phyloP scores from a whole-genome alignment of 2,113 vertebrate genomes.

The Trematocara marginatum region DNA sequence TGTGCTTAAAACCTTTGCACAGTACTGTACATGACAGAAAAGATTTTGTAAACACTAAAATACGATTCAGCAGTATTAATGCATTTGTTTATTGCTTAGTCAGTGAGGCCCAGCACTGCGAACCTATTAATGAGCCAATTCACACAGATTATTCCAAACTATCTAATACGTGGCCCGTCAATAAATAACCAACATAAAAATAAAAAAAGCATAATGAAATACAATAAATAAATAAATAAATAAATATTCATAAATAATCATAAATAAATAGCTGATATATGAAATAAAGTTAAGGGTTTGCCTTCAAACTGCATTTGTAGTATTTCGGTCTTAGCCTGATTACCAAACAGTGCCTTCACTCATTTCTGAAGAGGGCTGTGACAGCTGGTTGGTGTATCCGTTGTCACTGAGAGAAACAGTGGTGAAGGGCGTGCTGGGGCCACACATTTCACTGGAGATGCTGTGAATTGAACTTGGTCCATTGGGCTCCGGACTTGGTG shows the following conservation, averaged over 20 bases:
- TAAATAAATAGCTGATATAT: slow-evolving; percentile 29
- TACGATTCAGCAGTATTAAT: not conserved
- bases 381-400: slow-evolving; percentile 91
- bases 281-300: slow-evolving; percentile 36
- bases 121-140: not conserved
- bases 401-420: slow-evolving; percentile 86
- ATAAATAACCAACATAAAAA: slow-evolving; percentile 35
- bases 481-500: slow-evolving; percentile 91
- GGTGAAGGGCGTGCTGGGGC: slow-evolving; percentile 87
- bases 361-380: slow-evolving; percentile 90
- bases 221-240: slow-evolving; percentile 4
- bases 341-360: slow-evolving; percentile 96
- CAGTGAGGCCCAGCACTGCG: slow-evolving; percentile 12
- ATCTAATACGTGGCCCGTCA: not conserved
- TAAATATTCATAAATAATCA: not conserved
- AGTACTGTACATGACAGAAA: not conserved
- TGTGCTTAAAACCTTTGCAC: not conserved
- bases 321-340: slow-evolving; percentile 23
- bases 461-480: slow-evolving; percentile 88
- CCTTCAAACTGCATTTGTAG: slow-evolving; percentile 20
- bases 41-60: not conserved
- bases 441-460: slow-evolving; percentile 91
- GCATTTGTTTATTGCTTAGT: slow-evolving; percentile 57
- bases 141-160: slow-evolving; percentile 11
- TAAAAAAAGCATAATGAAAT: not conserved